These are phyloP conservation scores for Scomber scombrus DNA, from an alignment of 2,113 vertebrate genomes.

Conservation along the genomic window DNA sequence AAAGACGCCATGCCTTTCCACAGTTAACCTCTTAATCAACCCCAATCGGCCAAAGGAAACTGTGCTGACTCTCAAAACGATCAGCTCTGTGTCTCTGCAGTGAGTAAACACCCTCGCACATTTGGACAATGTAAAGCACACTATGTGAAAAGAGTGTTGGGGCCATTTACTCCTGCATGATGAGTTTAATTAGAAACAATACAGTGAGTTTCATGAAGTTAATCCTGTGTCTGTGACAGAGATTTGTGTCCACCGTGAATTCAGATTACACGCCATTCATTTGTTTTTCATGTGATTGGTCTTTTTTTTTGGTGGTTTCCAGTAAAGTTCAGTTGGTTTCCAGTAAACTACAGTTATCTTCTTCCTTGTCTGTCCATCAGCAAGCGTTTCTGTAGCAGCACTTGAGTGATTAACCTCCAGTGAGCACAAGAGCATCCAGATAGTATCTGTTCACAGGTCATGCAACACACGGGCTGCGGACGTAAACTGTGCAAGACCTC, in stretches of 20 bases:
- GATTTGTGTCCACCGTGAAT: neutral
- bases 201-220: neutral
- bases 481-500: neutral
- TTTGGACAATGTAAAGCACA: neutral
- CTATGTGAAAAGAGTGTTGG: neutral
- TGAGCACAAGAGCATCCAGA: constrained; percentile 42
- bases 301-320: neutral
- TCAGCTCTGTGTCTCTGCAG: constrained; percentile 43
- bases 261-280: neutral
- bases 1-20: constrained; percentile 83
- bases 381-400: constrained; percentile 25
- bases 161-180: neutral
- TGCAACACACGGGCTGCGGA: constrained; percentile 3
- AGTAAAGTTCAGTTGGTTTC: neutral
- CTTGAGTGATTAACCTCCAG: constrained; percentile 46
- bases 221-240: neutral
- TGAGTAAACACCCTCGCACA: constrained; percentile 40
- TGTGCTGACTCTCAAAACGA: constrained; percentile 66
- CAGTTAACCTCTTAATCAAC: constrained; percentile 89
- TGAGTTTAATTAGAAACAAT: neutral
- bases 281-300: too few species aligned
- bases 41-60: constrained; percentile 84
- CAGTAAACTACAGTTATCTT: constrained; percentile 3
- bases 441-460: constrained; percentile 53
- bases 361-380: constrained; percentile 41